Conservation (phyloP, 92 coral and sea anemone genomes). For the Anthopleura xanthogrammica region DNA sequence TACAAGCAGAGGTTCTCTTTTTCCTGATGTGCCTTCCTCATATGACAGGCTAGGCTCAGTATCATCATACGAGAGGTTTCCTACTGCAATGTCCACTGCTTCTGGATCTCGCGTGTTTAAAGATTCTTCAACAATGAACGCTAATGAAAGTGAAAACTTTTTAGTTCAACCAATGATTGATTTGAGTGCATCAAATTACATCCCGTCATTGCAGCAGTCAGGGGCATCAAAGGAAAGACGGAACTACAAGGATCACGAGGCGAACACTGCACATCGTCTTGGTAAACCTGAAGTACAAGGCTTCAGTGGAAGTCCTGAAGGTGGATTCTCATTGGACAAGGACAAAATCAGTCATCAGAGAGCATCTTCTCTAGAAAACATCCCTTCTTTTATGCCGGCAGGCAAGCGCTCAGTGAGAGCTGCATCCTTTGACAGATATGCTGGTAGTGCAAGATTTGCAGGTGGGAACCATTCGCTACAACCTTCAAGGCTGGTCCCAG, state of each 20-base stretch:
- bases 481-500: not conserved
- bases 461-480: not conserved
- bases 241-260: not conserved
- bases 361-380: not conserved
- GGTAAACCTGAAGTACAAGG: not conserved
- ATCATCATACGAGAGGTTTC: constrained; percentile 11
- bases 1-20: not conserved
- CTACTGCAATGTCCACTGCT: not conserved
- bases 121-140: not conserved
- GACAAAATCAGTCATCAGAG: not conserved
- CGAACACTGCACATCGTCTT: not conserved
- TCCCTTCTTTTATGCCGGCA: not conserved
- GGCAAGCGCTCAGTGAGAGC: constrained; percentile 20
- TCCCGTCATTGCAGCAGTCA: constrained; percentile 19
- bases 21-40: not conserved
- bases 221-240: not conserved
- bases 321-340: constrained; percentile 2
- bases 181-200: constrained; percentile 31
- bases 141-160: not conserved
- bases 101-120: not conserved
- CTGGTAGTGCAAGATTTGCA: not conserved
- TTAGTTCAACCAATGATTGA: constrained; percentile 35
- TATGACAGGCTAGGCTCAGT: constrained; percentile 4
- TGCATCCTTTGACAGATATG: constrained; percentile 16
- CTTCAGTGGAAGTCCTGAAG: not conserved